Percentiles rank a stretch among this genome's conserved stretches.
Evolutionary conservation across 2,888 invertebrate species (phyloP).

Genomic region (Nemapogon koenigi): DNA sequence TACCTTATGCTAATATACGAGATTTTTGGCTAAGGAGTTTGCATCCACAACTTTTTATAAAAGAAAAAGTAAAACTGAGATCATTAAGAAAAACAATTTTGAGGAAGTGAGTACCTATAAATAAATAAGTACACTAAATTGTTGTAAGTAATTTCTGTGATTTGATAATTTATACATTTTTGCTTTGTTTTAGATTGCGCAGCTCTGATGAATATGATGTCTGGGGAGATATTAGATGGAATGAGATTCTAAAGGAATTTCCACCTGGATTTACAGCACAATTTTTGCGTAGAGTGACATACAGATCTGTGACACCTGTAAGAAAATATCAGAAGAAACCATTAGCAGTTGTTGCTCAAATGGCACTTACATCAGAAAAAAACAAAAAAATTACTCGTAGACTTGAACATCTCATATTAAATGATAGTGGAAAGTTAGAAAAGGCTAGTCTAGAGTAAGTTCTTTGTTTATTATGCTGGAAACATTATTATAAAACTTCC

Average conservation of each 20-base stretch:
- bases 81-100: slow-evolving; percentile 28
- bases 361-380: neutral
- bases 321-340: slow-evolving; percentile 25
- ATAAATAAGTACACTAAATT: neutral
- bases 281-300: slow-evolving; percentile 29
- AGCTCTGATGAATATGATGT: slow-evolving; percentile 29
- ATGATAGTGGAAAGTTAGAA: slow-evolving; percentile 3
- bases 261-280: slow-evolving; percentile 35
- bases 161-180: neutral
- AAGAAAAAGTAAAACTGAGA: slow-evolving; percentile 30
- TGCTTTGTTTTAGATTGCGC: slow-evolving; percentile 28
- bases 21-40: slow-evolving; percentile 35
- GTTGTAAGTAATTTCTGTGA: neutral
- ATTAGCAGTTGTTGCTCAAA: slow-evolving; percentile 22
- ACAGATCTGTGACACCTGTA: slow-evolving; percentile 17
- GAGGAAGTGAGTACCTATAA: slow-evolving; percentile 28
- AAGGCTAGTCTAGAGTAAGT: no score
- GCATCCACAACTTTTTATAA: slow-evolving; percentile 41
- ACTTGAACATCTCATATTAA: slow-evolving; percentile 5
- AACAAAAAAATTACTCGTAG: neutral
- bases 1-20: slow-evolving; percentile 22
- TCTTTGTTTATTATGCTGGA: no score
- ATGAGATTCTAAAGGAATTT: slow-evolving; percentile 31
- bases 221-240: slow-evolving; percentile 49
- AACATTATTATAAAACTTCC: no score